These are phyloP conservation scores for Nasonia vitripennis DNA, from an alignment of 1,140 invertebrate genomes.

Conservation along the genomic window DNA sequence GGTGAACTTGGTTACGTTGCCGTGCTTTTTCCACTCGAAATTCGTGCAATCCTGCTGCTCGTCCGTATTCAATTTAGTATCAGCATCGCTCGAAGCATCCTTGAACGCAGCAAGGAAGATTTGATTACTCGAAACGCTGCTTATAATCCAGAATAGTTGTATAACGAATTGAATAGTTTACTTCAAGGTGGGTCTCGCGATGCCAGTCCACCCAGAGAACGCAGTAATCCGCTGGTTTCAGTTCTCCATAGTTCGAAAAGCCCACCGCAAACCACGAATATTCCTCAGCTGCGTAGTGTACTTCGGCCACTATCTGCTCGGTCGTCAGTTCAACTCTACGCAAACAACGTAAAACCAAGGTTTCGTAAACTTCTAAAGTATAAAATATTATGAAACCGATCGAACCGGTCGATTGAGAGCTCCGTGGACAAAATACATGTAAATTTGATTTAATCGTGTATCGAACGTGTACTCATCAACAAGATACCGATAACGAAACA, in stretches of 20 bases:
- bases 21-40: slow-evolving; percentile 78
- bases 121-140: no score
- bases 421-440: no score
- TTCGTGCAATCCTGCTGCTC: slow-evolving; percentile 87
- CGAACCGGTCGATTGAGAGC: no score
- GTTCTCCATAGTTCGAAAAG: slow-evolving; percentile 92
- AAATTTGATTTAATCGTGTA: no score
- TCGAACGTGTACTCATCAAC: no score
- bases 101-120: slow-evolving; percentile 64
- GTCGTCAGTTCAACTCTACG: slow-evolving; percentile 72
- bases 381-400: no score
- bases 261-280: slow-evolving; percentile 89
- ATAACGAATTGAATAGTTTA: slow-evolving; percentile 60
- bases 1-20: slow-evolving; percentile 80
- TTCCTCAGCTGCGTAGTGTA: slow-evolving; percentile 73
- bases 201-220: slow-evolving; percentile 86
- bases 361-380: no score
- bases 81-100: slow-evolving; percentile 85
- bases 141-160: no score
- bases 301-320: slow-evolving; percentile 72
- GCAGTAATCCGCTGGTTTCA: slow-evolving; percentile 88
- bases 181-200: slow-evolving; percentile 80
- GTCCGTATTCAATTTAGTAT: slow-evolving; percentile 83
- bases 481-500: no score
- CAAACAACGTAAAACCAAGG: not conserved